These are phyloP conservation scores for Neocrepidodera transversa DNA, from an alignment of 2,888 invertebrate species.

Conservation along the genomic window DNA sequence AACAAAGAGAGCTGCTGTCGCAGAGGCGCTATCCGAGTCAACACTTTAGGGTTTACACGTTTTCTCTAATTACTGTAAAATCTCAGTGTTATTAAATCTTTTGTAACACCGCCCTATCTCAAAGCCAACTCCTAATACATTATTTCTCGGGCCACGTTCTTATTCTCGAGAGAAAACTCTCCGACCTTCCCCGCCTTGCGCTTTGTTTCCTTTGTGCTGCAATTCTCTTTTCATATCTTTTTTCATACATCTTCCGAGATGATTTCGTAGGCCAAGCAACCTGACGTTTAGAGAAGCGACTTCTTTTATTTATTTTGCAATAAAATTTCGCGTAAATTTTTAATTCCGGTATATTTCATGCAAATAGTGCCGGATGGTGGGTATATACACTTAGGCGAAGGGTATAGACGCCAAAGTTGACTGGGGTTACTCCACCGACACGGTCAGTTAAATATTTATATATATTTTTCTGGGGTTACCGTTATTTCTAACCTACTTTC, in stretches of 20 bases:
- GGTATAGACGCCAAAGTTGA: too few species aligned
- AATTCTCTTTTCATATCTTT: constrained; percentile 59
- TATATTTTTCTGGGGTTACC: background rate
- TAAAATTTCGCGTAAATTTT: constrained; percentile 55
- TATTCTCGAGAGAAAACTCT: constrained; percentile 42
- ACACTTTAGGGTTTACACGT: constrained; percentile 19
- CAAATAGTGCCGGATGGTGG: constrained; percentile 26
- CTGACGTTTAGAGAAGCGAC: constrained; percentile 53
- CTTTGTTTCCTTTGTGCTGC: constrained; percentile 58
- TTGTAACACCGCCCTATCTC: constrained; percentile 22
- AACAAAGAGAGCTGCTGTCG: background rate
- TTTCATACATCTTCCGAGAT: constrained; percentile 56
- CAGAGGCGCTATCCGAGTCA: background rate
- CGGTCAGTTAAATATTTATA: constrained; percentile 15
- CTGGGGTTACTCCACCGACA: background rate
- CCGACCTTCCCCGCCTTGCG: constrained; percentile 45
- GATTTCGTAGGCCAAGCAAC: constrained; percentile 53
- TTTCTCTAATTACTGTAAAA: constrained; percentile 31
- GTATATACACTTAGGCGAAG: background rate
- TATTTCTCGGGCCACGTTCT: constrained; percentile 34
- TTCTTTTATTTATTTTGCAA: constrained; percentile 55
- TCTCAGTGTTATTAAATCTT: constrained; percentile 33
- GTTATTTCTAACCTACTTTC: background rate
- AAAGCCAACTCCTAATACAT: constrained; percentile 34
- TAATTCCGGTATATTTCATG: constrained; percentile 43